Evolutionary conservation across 2,888 invertebrate species (phyloP).

Genomic region (Chydorus sphaericus): DNA sequence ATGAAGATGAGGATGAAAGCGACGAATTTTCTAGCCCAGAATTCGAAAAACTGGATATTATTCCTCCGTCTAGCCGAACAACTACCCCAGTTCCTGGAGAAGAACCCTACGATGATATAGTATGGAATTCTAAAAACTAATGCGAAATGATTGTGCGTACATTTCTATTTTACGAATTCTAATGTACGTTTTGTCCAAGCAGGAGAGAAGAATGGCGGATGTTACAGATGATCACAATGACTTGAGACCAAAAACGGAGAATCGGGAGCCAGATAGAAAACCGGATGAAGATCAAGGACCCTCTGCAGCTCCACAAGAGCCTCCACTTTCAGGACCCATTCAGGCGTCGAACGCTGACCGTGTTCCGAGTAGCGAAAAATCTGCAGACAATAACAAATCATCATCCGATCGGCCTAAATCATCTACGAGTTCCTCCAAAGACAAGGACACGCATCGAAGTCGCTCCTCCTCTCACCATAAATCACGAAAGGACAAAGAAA

Average conservation of each 20-base stretch:
- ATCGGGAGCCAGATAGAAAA: neutral
- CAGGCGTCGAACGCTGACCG: neutral
- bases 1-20: neutral
- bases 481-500: neutral
- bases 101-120: too few relatives aligned
- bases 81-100: conserved; percentile 30
- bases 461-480: neutral
- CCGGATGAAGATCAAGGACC: neutral
- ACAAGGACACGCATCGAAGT: too few relatives aligned
- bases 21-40: conserved; percentile 8
- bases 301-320: neutral
- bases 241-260: neutral
- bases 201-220: conserved; percentile 38
- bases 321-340: neutral
- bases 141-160: too few relatives aligned
- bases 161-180: too few relatives aligned
- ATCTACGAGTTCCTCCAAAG: neutral
- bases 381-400: neutral
- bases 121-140: too few relatives aligned
- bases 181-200: too few relatives aligned
- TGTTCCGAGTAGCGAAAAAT: neutral
- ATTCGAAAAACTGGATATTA: conserved; percentile 8
- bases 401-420: neutral
- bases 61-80: conserved; percentile 41
- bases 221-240: neutral